Conservation (phyloP, 2,888 invertebrate genomes). For the Sisyra terminalis region DNA sequence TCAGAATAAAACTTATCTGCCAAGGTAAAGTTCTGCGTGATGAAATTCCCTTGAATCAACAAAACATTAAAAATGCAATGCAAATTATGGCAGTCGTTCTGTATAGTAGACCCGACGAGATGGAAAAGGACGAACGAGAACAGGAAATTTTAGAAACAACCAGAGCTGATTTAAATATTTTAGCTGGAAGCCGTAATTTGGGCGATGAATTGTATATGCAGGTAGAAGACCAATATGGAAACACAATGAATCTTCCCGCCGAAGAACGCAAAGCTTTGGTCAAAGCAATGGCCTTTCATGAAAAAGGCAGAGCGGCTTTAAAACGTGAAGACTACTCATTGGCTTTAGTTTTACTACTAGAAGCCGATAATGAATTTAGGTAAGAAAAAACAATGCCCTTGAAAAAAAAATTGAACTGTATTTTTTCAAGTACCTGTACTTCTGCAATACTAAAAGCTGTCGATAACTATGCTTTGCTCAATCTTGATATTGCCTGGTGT, state of each 20-base stretch:
- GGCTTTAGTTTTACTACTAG: conserved; percentile 56
- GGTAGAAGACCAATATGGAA: conserved; percentile 67
- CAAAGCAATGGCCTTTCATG: conserved; percentile 64
- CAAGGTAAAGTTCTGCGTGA: conserved; percentile 46
- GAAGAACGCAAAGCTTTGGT: conserved; percentile 51
- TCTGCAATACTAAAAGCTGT: conserved; percentile 48
- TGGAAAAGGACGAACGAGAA: conserved; percentile 22
- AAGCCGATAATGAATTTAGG: conserved; percentile 59
- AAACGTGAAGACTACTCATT: conserved; percentile 46
- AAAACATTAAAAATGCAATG: conserved; percentile 50
- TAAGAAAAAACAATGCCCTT: conserved; percentile 16
- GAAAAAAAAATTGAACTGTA: no score
- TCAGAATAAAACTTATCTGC: conserved; percentile 49
- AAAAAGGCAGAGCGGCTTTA: conserved; percentile 55
- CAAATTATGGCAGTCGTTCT: conserved; percentile 42
- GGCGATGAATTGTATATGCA: conserved; percentile 18
- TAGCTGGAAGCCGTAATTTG: conserved; percentile 23
- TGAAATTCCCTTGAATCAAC: conserved; percentile 30
- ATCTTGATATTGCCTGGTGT: conserved; percentile 81
- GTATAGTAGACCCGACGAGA: conserved; percentile 20
- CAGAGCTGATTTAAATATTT: conserved; percentile 25
- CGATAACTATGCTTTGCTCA: conserved; percentile 70
- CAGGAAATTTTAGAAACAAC: conserved; percentile 22
- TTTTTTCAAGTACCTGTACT: conserved; percentile 39
- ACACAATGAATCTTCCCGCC: conserved; percentile 49